Percentiles rank a stretch among this genome's conserved stretches.
Evolutionary conservation across 1,140 invertebrate species (phyloP).

Genomic region (Eupeodes corollae): DNA sequence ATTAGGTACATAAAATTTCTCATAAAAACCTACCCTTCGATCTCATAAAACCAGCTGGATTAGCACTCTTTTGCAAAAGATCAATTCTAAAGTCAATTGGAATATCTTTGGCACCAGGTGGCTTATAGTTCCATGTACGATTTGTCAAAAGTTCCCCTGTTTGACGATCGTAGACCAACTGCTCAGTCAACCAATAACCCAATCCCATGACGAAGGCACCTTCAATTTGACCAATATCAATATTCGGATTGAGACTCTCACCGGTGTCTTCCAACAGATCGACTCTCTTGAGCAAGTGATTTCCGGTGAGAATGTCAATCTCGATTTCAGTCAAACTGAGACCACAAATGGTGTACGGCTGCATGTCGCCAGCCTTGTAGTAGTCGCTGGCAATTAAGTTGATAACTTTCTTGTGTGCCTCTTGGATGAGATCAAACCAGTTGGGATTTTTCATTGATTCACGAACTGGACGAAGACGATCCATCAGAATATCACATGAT

Average conservation of each 20-base stretch:
- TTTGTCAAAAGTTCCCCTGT: conserved; percentile 59
- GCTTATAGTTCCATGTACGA: conserved; percentile 72
- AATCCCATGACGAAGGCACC: conserved; percentile 78
- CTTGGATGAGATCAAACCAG: conserved; percentile 54
- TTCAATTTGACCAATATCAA: conserved; percentile 70
- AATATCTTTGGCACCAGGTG: conserved; percentile 69
- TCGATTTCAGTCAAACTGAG: conserved; percentile 53
- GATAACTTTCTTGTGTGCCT: conserved; percentile 45
- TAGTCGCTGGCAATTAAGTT: conserved; percentile 51
- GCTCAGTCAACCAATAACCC: conserved; percentile 66
- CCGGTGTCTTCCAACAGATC: conserved; percentile 68
- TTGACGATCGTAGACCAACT: conserved; percentile 49
- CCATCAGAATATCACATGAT: conserved; percentile 53
- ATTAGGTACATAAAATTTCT: neutral
- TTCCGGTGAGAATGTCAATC: conserved; percentile 62
- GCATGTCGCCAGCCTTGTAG: conserved; percentile 36
- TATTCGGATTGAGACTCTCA: conserved; percentile 56
- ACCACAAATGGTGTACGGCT: conserved; percentile 47
- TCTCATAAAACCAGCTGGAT: conserved; percentile 56
- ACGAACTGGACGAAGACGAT: conserved; percentile 51
- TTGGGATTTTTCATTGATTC: conserved; percentile 43
- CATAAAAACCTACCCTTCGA: conserved; percentile 56
- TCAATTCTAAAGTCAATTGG: conserved; percentile 70
- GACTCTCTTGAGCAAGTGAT: conserved; percentile 47
- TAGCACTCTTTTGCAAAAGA: conserved; percentile 58